These are phyloP conservation scores for Brotula barbata DNA, from an alignment of 2,797 vertebrate genomes.

Conservation along the genomic window DNA sequence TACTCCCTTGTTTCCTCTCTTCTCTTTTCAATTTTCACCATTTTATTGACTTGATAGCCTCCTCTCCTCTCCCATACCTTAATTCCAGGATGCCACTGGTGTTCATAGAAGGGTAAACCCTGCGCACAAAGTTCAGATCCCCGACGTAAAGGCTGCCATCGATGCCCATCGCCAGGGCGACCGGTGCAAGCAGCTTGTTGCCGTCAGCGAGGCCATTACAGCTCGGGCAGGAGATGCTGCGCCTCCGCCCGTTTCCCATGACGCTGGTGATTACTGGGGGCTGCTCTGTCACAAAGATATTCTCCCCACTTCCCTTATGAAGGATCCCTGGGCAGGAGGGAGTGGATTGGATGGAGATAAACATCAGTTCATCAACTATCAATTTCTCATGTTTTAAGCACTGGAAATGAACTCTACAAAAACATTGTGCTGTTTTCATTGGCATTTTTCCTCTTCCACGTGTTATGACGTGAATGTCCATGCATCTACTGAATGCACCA, in stretches of 20 bases:
- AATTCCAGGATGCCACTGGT: constrained; percentile 96
- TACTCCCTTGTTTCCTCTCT: constrained; percentile 4
- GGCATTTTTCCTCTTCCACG: too few relatives aligned
- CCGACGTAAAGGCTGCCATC: constrained; percentile 98
- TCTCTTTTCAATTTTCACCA: too few relatives aligned
- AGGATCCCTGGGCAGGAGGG: constrained; percentile 85
- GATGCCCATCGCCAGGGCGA: constrained; percentile 92
- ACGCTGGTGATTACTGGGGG: constrained; percentile 95
- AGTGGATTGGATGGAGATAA: too few relatives aligned
- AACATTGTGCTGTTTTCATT: too few relatives aligned
- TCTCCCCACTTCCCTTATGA: constrained; percentile 98
- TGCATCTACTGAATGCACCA: too few relatives aligned
- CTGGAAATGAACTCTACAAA: too few relatives aligned
- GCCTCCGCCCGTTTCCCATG: constrained; percentile 96
- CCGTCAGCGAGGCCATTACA: constrained; percentile 97
- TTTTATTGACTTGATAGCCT: not conserved
- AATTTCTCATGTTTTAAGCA: too few relatives aligned
- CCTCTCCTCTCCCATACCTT: constrained; percentile 77
- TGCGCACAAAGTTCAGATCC: constrained; percentile 96
- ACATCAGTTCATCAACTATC: too few relatives aligned
- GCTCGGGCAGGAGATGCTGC: constrained; percentile 98
- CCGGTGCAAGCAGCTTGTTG: constrained; percentile 96
- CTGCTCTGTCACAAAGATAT: constrained; percentile 96
- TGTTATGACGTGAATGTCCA: too few relatives aligned
- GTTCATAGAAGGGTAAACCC: constrained; percentile 95